phyloP scores from a whole-genome alignment of 2,797 vertebrate genomes.

The Takifugu rubripes region DNA sequence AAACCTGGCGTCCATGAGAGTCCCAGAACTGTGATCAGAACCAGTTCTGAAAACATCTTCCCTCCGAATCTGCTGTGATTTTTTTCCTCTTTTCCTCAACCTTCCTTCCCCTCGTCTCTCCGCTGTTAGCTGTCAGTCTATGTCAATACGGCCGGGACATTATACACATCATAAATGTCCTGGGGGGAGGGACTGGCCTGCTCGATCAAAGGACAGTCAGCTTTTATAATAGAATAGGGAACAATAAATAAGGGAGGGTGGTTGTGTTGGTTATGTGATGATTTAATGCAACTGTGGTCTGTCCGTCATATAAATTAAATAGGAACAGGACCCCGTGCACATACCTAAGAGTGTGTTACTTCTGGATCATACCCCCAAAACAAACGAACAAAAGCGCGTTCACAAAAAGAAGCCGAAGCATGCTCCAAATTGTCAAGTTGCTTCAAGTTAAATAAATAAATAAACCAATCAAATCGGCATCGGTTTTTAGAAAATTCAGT shows the following conservation, averaged over 20 bases:
- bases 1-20: conserved; percentile 60
- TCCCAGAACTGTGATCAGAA: conserved; percentile 50
- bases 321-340: too few species aligned
- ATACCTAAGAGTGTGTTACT: too few species aligned
- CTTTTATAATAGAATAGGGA: conserved; percentile 11
- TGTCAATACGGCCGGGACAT: conserved; percentile 14
- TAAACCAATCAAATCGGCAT: too few species aligned
- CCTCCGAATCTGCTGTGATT: conserved; percentile 1
- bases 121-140: neutral
- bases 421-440: too few species aligned
- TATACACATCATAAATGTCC: conserved; percentile 20
- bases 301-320: too few species aligned
- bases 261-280: too few species aligned
- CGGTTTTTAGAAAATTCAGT: too few species aligned
- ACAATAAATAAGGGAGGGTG: neutral
- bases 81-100: conserved; percentile 13
- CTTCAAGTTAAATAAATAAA: too few species aligned
- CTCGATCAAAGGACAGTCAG: conserved; percentile 43
- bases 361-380: too few species aligned
- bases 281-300: too few species aligned
- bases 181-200: conserved; percentile 31
- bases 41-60: conserved; percentile 42
- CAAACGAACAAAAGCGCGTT: too few species aligned
- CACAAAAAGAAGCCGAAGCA: too few species aligned
- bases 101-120: conserved; percentile 4